Conservation (phyloP, 2,797 vertebrate genomes). For the Bovichtus variegatus region DNA sequence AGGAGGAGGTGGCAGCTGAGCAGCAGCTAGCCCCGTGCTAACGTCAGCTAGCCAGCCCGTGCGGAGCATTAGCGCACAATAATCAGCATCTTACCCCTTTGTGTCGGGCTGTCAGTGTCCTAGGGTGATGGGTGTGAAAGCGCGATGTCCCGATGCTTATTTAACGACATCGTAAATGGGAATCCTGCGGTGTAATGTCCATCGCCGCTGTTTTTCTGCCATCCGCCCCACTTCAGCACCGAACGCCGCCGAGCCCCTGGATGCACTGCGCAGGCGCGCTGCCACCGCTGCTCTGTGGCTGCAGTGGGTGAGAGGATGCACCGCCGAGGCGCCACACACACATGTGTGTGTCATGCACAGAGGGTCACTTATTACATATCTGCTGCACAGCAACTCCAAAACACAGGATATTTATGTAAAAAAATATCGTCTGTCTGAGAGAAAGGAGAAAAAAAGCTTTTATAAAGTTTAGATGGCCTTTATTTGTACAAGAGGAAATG, state of each 20-base stretch:
- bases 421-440: background rate
- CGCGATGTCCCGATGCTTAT: conserved; percentile 60
- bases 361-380: conserved; percentile 18
- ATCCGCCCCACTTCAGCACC: conserved; percentile 99
- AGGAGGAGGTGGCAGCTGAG: conserved; percentile 70
- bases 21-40: conserved; percentile 76
- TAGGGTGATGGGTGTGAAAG: conserved; percentile 56
- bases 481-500: background rate
- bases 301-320: conserved; percentile 78
- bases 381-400: background rate
- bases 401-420: background rate
- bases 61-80: conserved; percentile 68
- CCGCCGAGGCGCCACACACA: conserved; percentile 44
- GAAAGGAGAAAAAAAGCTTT: no score
- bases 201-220: conserved; percentile 89
- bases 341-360: background rate
- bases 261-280: conserved; percentile 89
- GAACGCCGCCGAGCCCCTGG: conserved; percentile 92
- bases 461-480: background rate
- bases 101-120: conserved; percentile 77
- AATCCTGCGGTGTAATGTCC: conserved; percentile 86
- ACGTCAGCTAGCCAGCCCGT: conserved; percentile 73
- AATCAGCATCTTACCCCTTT: conserved; percentile 82
- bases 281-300: conserved; percentile 75
- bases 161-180: conserved; percentile 71